Evolutionary conservation across 2,888 invertebrate species (phyloP).

Genomic region (Agonopterix arenella): DNA sequence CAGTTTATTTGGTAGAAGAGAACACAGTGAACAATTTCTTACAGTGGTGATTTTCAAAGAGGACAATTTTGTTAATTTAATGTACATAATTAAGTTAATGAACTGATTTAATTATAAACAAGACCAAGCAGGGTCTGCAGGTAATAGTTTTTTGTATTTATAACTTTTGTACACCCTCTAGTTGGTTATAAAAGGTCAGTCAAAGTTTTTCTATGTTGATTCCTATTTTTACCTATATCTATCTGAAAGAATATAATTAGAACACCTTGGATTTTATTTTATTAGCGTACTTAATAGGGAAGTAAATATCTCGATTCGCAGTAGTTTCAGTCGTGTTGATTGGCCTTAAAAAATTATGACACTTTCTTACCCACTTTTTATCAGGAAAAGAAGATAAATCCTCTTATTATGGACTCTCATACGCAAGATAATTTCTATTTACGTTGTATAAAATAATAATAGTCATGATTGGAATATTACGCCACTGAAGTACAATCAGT

Average conservation of each 20-base stretch:
- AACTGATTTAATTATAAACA: conserved; percentile 19
- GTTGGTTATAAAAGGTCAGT: not conserved
- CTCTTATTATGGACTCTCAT: no score
- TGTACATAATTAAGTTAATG: conserved; percentile 36
- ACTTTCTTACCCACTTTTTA: no score
- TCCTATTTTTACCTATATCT: conserved; percentile 7
- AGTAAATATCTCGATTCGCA: no score
- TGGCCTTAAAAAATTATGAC: no score
- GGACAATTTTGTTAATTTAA: conserved; percentile 17
- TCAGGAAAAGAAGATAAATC: no score
- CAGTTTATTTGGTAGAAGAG: no score
- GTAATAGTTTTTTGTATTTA: conserved; percentile 12
- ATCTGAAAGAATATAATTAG: conserved; percentile 7
- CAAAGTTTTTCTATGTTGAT: not conserved
- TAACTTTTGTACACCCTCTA: not conserved
- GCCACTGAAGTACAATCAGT: no score
- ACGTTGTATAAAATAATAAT: no score
- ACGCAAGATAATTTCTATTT: no score
- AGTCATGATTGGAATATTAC: no score
- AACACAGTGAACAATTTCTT: not conserved
- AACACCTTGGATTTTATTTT: conserved; percentile 2
- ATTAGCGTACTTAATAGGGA: no score
- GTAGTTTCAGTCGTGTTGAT: no score
- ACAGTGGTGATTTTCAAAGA: conserved; percentile 6
- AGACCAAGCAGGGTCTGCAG: conserved; percentile 16